Conservation (phyloP, 2,797 vertebrate species). For the Scolopax bukidnonensis region DNA sequence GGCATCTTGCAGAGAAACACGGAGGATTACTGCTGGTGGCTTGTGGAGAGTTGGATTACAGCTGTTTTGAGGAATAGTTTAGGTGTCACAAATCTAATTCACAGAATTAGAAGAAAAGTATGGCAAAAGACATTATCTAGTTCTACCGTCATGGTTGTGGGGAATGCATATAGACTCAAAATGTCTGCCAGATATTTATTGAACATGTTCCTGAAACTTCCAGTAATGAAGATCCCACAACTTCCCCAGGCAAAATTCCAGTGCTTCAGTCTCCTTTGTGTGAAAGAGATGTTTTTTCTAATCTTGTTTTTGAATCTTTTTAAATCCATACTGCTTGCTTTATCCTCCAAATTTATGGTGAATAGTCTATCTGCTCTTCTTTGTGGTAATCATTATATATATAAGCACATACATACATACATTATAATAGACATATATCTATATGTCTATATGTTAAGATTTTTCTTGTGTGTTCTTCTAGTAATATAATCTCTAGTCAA, state of each 20-base stretch:
- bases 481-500: neutral
- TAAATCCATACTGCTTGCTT: neutral
- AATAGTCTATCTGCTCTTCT: neutral
- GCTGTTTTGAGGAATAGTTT: neutral
- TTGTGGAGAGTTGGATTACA: neutral
- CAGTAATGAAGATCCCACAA: rapidly evolving
- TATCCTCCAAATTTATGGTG: neutral
- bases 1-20: neutral
- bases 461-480: neutral
- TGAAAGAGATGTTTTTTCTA: neutral
- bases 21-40: neutral
- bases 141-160: rapidly evolving
- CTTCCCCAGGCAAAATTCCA: neutral
- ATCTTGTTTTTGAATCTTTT: neutral
- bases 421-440: neutral
- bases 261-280: neutral
- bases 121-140: neutral
- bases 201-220: neutral
- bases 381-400: neutral
- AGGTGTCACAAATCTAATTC: neutral
- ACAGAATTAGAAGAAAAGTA: neutral
- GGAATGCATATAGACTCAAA: neutral
- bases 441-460: neutral
- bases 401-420: neutral
- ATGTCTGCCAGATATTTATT: neutral